These are phyloP conservation scores for Protodeltote pygarga DNA, from an alignment of 2,888 invertebrate species.

Conservation along the genomic window DNA sequence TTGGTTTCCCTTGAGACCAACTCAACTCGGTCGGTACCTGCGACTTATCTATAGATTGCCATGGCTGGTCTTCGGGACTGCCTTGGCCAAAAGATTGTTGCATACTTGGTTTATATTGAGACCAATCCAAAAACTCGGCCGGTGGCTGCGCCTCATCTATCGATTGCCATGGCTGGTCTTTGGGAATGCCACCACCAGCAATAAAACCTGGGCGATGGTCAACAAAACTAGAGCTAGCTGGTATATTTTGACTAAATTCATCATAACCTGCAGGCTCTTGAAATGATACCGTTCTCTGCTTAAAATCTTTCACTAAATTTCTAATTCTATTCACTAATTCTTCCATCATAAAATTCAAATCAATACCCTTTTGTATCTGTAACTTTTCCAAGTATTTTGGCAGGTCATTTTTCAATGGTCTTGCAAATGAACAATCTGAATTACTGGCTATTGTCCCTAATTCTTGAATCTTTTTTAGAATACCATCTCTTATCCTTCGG, in stretches of 20 bases:
- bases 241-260: constrained; percentile 53
- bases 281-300: constrained; percentile 50
- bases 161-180: constrained; percentile 27
- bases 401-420: constrained; percentile 55
- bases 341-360: constrained; percentile 59
- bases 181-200: constrained; percentile 20
- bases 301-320: constrained; percentile 44
- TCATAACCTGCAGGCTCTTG: constrained; percentile 49
- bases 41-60: constrained; percentile 28
- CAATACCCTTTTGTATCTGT: constrained; percentile 50
- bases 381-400: constrained; percentile 55
- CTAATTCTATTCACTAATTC: constrained; percentile 64
- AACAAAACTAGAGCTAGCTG: constrained; percentile 50
- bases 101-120: too few relatives aligned
- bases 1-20: too few relatives aligned
- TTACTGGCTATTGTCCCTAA: constrained; percentile 49
- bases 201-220: constrained; percentile 37
- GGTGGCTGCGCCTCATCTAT: constrained; percentile 16
- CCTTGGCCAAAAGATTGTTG: constrained; percentile 1
- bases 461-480: constrained; percentile 63
- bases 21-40: constrained; percentile 4
- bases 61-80: constrained; percentile 10
- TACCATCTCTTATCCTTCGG: constrained; percentile 55
- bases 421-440: constrained; percentile 40
- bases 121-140: constrained; percentile 8